Evolutionary conservation across 2,888 invertebrate genomes (phyloP), one percentile per base, ranked within the genome.

Genomic region (Drosophila koepferae): DNA sequence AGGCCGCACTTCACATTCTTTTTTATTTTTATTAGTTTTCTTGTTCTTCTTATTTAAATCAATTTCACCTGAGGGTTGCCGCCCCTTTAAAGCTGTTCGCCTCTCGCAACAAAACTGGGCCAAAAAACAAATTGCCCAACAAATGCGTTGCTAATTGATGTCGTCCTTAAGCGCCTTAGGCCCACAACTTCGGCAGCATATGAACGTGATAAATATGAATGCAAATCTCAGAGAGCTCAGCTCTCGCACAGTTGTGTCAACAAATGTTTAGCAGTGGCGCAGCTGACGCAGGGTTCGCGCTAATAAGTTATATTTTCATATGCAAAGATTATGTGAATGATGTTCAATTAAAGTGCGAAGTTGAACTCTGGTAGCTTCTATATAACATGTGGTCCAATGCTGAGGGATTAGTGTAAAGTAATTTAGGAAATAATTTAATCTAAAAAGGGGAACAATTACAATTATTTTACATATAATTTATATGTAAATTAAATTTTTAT

Each of bases 121-220:
- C 79, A 82, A 82, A 77, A 28, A 85, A 63, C 76, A 80, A 82
- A 82, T 72, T 64, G 72, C 62, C 72, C 64, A 9, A 9, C 79
- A 82, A 85, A 88, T 81, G 83, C 73, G 89, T 86, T 60, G 85
- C 85, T 88, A 88, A 85, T 85, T 85, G 89, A 77, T 63, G 58
- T 67, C 16, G 51, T 67, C 66, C 55, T 68, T 88, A 85, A 88
- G 81, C 84, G 74, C 67, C 71, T 87, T 83, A 79, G 10, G 56
- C 56, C 63, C 54, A 44, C 59, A 64, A 48, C 54, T 48, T 64
- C 53, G 28, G 66, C 74, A 81, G 72, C 87, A 84, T 81, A 85
- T 89, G 81, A 89, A 82, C 80, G 74, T 89, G 89, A 86, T 77
- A 79, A 86, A 89, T 89, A 80, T 77, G 77, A 75, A 70, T 74